Conservation (phyloP, 2,888 invertebrate genomes). For the Hirtodrosophila confusa region DNA sequence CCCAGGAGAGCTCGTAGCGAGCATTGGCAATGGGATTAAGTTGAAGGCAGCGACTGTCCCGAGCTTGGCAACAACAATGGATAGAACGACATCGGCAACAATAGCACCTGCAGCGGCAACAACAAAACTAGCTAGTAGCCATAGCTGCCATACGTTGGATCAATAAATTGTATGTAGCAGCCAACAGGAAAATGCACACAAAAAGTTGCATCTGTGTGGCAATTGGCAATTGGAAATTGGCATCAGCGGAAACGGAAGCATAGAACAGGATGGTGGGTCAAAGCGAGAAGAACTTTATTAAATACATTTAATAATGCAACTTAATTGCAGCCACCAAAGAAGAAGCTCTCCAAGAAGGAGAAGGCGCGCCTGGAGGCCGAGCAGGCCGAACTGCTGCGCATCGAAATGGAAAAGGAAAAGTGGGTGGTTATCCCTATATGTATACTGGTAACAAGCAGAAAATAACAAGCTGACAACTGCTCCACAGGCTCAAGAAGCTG, state of each 20-base stretch:
- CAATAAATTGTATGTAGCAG: conserved; percentile 38
- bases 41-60: conserved; percentile 7
- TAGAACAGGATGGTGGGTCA: conserved; percentile 36
- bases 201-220: conserved; percentile 27
- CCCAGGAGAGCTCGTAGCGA: conserved; percentile 20
- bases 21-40: conserved; percentile 39
- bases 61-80: conserved; percentile 19
- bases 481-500: conserved; percentile 78
- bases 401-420: conserved; percentile 84
- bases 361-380: conserved; percentile 84
- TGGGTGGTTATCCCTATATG: conserved; percentile 41
- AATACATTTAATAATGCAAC: conserved; percentile 26
- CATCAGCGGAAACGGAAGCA: conserved; percentile 30
- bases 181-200: conserved; percentile 22
- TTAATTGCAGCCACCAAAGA: conserved; percentile 81
- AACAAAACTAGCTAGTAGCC: conserved; percentile 34
- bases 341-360: conserved; percentile 85
- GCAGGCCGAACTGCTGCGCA: conserved; percentile 83
- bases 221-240: conserved; percentile 28
- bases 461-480: no score
- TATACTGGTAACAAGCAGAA: no score
- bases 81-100: not conserved
- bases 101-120: conserved; percentile 11
- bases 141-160: conserved; percentile 53
- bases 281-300: conserved; percentile 2